Conservation (phyloP, 2,113 vertebrate genomes). For the Melanocharis versteri region DNA sequence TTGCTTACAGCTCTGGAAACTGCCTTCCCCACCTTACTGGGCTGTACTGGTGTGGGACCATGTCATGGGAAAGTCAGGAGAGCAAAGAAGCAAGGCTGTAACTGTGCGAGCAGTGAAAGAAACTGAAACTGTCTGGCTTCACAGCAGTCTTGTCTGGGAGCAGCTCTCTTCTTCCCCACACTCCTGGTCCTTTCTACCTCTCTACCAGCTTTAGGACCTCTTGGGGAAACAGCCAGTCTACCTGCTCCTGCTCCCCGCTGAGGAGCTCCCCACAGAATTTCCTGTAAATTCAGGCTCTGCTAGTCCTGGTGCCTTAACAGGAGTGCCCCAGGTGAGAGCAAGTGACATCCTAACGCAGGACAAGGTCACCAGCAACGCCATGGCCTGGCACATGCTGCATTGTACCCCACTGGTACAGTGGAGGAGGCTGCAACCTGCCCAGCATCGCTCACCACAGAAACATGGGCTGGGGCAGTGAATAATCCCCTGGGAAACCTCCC, state of each 20-base stretch:
- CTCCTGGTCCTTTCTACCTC: neutral
- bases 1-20: neutral
- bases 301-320: neutral
- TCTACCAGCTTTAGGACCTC: neutral
- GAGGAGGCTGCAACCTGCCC: neutral
- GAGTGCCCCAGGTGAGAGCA: neutral
- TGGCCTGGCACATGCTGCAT: neutral
- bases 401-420: neutral
- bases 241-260: neutral
- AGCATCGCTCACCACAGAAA: neutral
- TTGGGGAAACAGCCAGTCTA: neutral
- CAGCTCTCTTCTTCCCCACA: neutral
- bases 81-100: neutral
- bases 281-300: neutral
- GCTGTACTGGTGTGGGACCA: neutral
- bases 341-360: neutral
- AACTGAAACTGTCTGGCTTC: neutral
- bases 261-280: fast-evolving
- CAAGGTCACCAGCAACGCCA: neutral
- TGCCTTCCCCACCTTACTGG: neutral
- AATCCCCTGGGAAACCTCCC: neutral
- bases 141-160: neutral
- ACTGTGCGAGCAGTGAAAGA: neutral
- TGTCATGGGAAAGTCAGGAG: neutral
- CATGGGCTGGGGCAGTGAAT: neutral